These are phyloP conservation scores for Lottia gigantea DNA, from an alignment of 2,888 invertebrate species.

Conservation along the genomic window DNA sequence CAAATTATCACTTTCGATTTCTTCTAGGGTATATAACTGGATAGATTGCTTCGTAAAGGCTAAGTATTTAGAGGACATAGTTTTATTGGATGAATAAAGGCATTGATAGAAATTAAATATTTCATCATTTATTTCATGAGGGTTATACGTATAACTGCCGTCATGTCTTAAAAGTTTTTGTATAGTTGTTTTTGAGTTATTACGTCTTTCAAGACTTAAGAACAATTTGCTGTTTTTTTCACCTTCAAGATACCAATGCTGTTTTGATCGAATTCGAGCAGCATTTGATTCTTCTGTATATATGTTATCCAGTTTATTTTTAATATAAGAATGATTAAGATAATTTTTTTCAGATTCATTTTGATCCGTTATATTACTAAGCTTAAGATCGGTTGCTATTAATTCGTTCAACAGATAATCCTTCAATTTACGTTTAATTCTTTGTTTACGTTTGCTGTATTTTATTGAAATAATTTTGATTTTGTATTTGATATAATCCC, in stretches of 20 bases:
- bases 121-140: background rate
- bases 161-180: background rate
- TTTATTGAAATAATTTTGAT: background rate
- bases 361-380: too few species aligned
- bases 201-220: constrained; percentile 3
- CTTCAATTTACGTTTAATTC: background rate
- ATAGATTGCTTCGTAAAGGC: too few species aligned
- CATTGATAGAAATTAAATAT: constrained; percentile 3
- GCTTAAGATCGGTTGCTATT: too few species aligned
- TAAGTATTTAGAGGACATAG: too few species aligned
- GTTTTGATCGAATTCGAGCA: background rate
- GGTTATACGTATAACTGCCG: background rate
- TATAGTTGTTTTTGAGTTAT: constrained; percentile 1
- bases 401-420: background rate
- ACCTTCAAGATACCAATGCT: background rate
- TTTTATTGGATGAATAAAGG: constrained; percentile 6
- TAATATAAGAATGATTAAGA: too few species aligned
- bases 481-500: constrained; percentile 1
- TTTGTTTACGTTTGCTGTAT: constrained; percentile 4
- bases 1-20: constrained; percentile 7
- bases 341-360: too few species aligned
- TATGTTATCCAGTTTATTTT: background rate
- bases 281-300: constrained; percentile 4
- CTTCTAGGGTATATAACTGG: background rate
- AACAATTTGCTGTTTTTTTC: background rate